These are phyloP conservation scores for Eledona agricola DNA, from an alignment of 2,888 invertebrate genomes.

Conservation along the genomic window DNA sequence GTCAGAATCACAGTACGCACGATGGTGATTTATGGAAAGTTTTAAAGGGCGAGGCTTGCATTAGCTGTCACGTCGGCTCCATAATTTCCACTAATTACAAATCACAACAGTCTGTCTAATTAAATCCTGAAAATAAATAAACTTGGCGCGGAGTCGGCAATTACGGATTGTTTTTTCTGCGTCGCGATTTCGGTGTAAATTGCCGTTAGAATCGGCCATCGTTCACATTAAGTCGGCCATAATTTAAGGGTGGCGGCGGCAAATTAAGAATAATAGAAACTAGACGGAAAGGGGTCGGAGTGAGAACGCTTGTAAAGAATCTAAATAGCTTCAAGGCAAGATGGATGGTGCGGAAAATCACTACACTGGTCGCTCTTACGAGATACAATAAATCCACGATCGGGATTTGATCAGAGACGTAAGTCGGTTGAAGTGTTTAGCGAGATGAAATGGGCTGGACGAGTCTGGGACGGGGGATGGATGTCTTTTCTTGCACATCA, in stretches of 20 bases:
- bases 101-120: conserved; percentile 45
- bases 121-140: conserved; percentile 43
- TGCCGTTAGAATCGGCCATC: conserved; percentile 41
- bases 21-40: conserved; percentile 32
- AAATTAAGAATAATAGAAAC: conserved; percentile 52
- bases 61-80: conserved; percentile 39
- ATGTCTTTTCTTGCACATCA: conserved; percentile 43
- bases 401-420: conserved; percentile 41
- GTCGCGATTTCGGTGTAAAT: conserved; percentile 26
- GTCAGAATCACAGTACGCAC: background rate
- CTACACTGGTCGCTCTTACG: conserved; percentile 55
- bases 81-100: conserved; percentile 43
- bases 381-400: conserved; percentile 55
- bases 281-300: conserved; percentile 35
- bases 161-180: conserved; percentile 32
- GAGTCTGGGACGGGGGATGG: conserved; percentile 33
- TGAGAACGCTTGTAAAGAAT: conserved; percentile 44
- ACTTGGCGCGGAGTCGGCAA: conserved; percentile 15
- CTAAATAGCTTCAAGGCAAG: conserved; percentile 51
- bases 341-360: conserved; percentile 58
- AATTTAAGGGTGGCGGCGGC: conserved; percentile 46
- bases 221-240: conserved; percentile 46
- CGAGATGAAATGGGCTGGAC: conserved; percentile 25
- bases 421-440: conserved; percentile 25
- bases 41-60: conserved; percentile 15